Percentiles rank a stretch among this genome's conserved stretches.
phyloP scores from a whole-genome alignment of 2,888 invertebrate genomes.

The Dryadula phaetusa region DNA sequence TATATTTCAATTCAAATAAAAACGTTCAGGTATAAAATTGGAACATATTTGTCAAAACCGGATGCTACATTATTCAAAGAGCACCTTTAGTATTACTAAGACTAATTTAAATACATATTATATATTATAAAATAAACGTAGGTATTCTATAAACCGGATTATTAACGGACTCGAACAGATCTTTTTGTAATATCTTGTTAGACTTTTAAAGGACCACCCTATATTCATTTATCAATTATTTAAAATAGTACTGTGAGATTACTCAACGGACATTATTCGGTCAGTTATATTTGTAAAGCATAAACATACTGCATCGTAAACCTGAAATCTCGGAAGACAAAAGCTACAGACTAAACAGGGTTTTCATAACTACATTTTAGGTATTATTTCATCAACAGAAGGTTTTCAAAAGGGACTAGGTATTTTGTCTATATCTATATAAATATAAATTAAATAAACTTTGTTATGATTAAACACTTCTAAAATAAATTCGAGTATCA shows the following conservation, averaged over 20 bases:
- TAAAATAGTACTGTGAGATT: slow-evolving; percentile 37
- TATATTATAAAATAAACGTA: slow-evolving; percentile 12
- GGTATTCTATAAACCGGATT: slow-evolving; percentile 40
- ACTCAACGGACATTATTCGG: slow-evolving; percentile 46
- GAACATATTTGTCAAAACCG: slow-evolving; percentile 42
- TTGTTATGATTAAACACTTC: background rate
- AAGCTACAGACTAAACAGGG: slow-evolving; percentile 71
- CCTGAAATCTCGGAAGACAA: slow-evolving; percentile 61
- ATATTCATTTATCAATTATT: slow-evolving; percentile 43
- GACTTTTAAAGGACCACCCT: slow-evolving; percentile 39
- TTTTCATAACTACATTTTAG: slow-evolving; percentile 56
- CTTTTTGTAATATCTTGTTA: slow-evolving; percentile 48
- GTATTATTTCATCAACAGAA: slow-evolving; percentile 53
- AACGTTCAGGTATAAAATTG: slow-evolving; percentile 44
- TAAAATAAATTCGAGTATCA: background rate
- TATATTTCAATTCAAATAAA: slow-evolving; percentile 31
- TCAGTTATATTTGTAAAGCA: slow-evolving; percentile 56
- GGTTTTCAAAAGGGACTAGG: background rate
- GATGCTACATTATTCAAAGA: slow-evolving; percentile 52
- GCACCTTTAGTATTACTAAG: slow-evolving; percentile 46
- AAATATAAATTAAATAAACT: slow-evolving; percentile 18
- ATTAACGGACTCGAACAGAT: slow-evolving; percentile 53
- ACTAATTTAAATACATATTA: slow-evolving; percentile 45
- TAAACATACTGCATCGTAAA: slow-evolving; percentile 65
- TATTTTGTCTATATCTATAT: background rate